Evolutionary conservation across 1,140 invertebrate genomes (phyloP), one percentile per base, ranked within the genome.

Genomic region (Bombus terrestris): DNA sequence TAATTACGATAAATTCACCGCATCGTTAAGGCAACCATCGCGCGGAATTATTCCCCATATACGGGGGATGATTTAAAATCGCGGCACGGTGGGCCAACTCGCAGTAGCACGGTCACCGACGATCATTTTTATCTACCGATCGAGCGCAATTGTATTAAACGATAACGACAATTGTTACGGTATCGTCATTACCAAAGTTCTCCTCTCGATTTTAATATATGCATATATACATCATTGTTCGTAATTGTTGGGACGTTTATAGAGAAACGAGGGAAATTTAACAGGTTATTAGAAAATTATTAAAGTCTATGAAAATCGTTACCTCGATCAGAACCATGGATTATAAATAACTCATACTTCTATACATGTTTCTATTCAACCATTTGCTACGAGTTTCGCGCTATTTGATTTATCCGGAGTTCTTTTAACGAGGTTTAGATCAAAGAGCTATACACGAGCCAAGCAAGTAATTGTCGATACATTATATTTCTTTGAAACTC

Each of bases 1-100:
- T 69, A 68, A 88, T 77, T 77, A 57, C 62, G 62, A 83, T 76
- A 39, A n/a, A 66, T 78, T 39, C 59, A 72, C 57, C 47, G 53
- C 72, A n/a, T 74, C 66, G 74, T 73, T 76, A 78, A 83, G 76
- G 68, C 64, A 83, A 18, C 32, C 32, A 53, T 53, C 47, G 47
- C 47, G 18, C 18, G 18, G 6, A 43, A 59, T 66, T 75, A 74
- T 85, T 81, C 57, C 6, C 69, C 6, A 74, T 37, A n/a, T 32
- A 35, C 71, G n/a, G 10, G 32, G 35, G 37, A 71, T 81, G 68
- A 73, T 72, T 81, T 35, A 73, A 73, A 59, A 59, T 35, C 32
- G 15, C 3, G 18, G 32, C 35, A 18, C 18, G 28, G 28, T 22
- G 47, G 1, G 18, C 47, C 47, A 13, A n/a, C 41, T 28, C 9